Percentiles rank a stretch among this genome's conserved stretches.
Conservation (phyloP, 2,797 vertebrate species). For the Corythornis leucogaster region DNA sequence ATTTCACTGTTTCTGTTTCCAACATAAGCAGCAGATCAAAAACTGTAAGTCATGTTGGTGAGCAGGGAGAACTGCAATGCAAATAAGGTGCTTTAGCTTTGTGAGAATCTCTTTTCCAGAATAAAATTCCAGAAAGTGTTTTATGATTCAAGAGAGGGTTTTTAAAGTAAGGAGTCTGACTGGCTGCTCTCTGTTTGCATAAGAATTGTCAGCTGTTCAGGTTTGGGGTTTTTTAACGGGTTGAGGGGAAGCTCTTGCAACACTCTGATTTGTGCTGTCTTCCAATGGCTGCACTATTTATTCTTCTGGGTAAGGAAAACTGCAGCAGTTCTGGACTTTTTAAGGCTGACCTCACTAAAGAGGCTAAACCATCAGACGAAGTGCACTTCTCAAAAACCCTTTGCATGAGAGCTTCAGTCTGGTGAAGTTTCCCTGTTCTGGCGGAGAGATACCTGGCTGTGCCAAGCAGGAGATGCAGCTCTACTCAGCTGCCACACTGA, state of each 20-base stretch:
- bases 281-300: conserved; percentile 17
- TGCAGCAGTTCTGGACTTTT: conserved; percentile 7
- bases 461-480: neutral
- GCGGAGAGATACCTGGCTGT: neutral
- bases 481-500: neutral
- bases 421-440: neutral
- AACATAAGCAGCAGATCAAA: neutral
- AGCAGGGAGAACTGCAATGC: neutral
- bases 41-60: neutral
- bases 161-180: conserved; percentile 18
- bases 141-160: neutral
- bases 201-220: conserved; percentile 57
- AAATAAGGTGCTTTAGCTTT: conserved; percentile 3
- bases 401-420: neutral
- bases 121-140: conserved; percentile 32
- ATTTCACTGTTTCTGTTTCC: neutral
- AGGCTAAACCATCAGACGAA: neutral
- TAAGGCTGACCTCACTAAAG: neutral
- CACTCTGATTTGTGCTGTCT: conserved; percentile 14
- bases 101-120: conserved; percentile 5
- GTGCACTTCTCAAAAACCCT: neutral
- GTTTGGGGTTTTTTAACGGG: neutral
- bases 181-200: conserved; percentile 35
- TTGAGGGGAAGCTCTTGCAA: conserved; percentile 15
- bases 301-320: conserved; percentile 12